Evolutionary conservation across 2,113 vertebrate genomes (phyloP), one percentile per base, ranked within the genome.

Genomic region (Numida meleagris): DNA sequence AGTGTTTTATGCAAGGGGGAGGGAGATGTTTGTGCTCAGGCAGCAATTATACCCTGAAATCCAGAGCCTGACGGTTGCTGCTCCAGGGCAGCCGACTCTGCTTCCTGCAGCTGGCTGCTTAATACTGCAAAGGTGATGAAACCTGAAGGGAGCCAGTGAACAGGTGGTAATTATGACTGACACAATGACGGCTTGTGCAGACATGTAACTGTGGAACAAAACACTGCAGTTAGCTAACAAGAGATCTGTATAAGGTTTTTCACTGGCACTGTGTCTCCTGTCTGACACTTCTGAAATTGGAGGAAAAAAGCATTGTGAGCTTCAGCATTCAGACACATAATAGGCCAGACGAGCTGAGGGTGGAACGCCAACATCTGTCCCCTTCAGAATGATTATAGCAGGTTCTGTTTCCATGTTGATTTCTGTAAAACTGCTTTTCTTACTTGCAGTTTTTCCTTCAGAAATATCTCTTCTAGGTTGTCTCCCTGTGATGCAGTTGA

Each of bases 161-260:
- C 97, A 98, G 98, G 98, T 98, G 97, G 97, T 97, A 98, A 98
- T 98, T 97, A 97, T 98, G 98, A 98, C 95, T 98, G 98, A 98
- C 98, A 98, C 95, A 77, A 71, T 95, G 97, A 97, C 63, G 93
- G 97, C 97, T 97, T 93, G 97, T 89, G 95, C 97, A 97, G 97
- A 96, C 97, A 94, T 79, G 97, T 80, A 96, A 89, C 94, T 5
- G 1, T 36, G 40, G 96, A 97, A 97, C 97, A 97, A 97, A 98
- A 98, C 96, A 95, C 88, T 0, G 4, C 97, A 89, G 95, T 97
- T 97, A 97, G 96, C 97, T 97, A 97, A 98, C 98, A 96, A 96
- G 97, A 94, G 96, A 97, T 90, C 40, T 1, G 90, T 88, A 67
- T 86, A 97, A 95, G 95, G 34, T 96, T 95, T 95, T 97, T 85